These are phyloP conservation scores for Cololabis saira DNA, from an alignment of 2,113 vertebrate genomes.

Conservation along the genomic window DNA sequence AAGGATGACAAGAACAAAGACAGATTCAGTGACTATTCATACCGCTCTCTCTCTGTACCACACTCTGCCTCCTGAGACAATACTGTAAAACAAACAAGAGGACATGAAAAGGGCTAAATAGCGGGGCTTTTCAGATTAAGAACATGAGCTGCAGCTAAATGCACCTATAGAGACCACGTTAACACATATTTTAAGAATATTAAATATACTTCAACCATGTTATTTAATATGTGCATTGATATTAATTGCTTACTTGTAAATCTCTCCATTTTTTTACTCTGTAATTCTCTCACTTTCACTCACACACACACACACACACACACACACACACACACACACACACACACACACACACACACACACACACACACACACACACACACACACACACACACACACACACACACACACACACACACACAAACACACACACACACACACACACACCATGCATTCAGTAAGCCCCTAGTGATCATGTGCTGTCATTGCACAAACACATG, in stretches of 20 bases:
- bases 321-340: slow-evolving; percentile 18
- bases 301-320: slow-evolving; percentile 18
- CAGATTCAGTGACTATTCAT: slow-evolving; percentile 39
- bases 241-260: slow-evolving; percentile 10
- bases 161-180: not conserved
- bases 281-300: not conserved
- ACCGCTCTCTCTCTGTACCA: not conserved
- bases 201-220: not conserved
- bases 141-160: slow-evolving; percentile 8
- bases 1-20: slow-evolving; percentile 38
- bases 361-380: slow-evolving; percentile 14
- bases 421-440: slow-evolving; percentile 8
- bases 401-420: slow-evolving; percentile 14
- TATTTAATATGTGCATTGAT: slow-evolving; percentile 20
- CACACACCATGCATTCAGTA: slow-evolving; percentile 47
- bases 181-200: not conserved
- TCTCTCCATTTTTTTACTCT: not conserved
- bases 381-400: slow-evolving; percentile 14
- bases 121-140: slow-evolving; percentile 7
- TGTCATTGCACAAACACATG: slow-evolving; percentile 66
- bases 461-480: slow-evolving; percentile 73
- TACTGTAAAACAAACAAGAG: slow-evolving; percentile 40
- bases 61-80: slow-evolving; percentile 36
- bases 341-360: slow-evolving; percentile 14
- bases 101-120: slow-evolving; percentile 8